phyloP scores from a whole-genome alignment of 2,888 invertebrate species.

The Melieria picta region DNA sequence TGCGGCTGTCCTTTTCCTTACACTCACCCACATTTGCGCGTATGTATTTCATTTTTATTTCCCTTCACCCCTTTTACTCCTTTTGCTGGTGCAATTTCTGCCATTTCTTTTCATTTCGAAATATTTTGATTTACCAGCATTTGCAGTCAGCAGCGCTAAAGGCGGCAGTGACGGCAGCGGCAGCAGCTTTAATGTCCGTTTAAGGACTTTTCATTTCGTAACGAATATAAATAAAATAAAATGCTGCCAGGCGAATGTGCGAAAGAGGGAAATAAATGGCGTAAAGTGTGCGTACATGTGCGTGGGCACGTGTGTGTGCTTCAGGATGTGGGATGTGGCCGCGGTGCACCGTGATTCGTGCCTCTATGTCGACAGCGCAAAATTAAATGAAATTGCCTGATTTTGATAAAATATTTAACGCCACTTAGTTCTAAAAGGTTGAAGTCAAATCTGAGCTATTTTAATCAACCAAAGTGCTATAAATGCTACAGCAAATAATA shows the following conservation, averaged over 20 bases:
- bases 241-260: slow-evolving; percentile 2
- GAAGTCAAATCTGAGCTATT: no score
- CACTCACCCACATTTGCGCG: slow-evolving; percentile 8
- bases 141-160: no score
- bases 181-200: slow-evolving; percentile 21
- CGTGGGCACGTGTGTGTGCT: background rate
- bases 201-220: background rate
- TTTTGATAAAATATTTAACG: no score
- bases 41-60: slow-evolving; percentile 24
- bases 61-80: slow-evolving; percentile 7
- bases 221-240: background rate
- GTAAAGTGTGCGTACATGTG: slow-evolving; percentile 17
- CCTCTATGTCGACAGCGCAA: no score
- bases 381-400: no score
- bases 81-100: background rate
- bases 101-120: slow-evolving; percentile 2
- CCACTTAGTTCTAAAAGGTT: no score
- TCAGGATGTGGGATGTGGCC: slow-evolving; percentile 29
- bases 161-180: background rate
- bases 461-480: no score
- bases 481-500: no score
- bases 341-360: no score
- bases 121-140: slow-evolving; percentile 25
- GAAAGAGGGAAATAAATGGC: slow-evolving; percentile 15
- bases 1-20: background rate